Base-by-base conservation (phyloP, 2,113 vertebrate genomes). In the human (Homo sapiens) region DNA sequence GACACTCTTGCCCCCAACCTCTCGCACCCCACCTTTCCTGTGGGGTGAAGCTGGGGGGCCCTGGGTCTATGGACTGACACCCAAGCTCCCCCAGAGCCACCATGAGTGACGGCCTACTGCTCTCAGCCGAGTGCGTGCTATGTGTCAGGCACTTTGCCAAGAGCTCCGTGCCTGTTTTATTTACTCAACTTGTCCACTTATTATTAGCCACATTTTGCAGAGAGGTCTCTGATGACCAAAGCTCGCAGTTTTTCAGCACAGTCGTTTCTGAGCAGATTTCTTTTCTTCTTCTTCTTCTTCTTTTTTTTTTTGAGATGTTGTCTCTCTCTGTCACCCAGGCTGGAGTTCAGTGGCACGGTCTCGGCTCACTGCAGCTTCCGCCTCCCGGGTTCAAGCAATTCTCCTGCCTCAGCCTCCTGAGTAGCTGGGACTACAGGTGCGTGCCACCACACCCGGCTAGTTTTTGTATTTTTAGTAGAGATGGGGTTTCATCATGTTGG, bases 91-190 rank as follows among this genome's bases (percentile, higher is more conserved):
- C 25, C 1, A 2, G 55, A 43, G 35, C 14, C 38, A 45, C 52
- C 43, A 0, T 0, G 3, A 8, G 20, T 6, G 18, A 10, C 5
- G 27, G 7, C 18, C 45, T 23, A 20, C 75, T 23, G 30, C 55
- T 68, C 48, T 61, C 38, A 52, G 64, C 14, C 2, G 16, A 48
- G 40, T 0, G 1, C 3, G 48, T 4, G 35, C n/a, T 30, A 0
- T 0, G 32, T n/a, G 76, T 50, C 52, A 1, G 59, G 23, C 43
- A 86, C 66, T 66, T 30, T 64, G 32, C 68, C 11, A 7, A 43
- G 45, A 35, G 78, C 40, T 20, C 57, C 40, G 1, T 0, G 11
- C 27, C 8, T 12, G 0, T 27, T 61, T 23, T 7, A 25, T 72
- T 68, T 52, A 1, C 27, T 61, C 6, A 3, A 43, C 38, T 9